Evolutionary conservation across 64 coral and sea anemone genomes (phyloP).

Genomic region (Montipora efflorescens): DNA sequence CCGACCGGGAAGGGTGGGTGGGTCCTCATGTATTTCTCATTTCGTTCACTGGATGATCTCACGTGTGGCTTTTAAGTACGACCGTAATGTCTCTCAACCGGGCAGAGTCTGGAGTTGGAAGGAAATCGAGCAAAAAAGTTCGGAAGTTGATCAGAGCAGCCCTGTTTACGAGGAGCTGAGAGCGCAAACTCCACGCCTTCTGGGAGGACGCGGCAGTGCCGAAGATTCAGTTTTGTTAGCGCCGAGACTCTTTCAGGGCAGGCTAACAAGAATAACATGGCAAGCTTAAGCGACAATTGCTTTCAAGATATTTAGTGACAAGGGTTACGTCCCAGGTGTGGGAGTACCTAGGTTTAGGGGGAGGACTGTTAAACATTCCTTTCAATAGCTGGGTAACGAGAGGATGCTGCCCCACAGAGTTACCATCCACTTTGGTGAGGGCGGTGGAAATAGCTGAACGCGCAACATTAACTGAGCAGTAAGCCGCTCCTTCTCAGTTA

Average conservation of each 20-base stretch:
- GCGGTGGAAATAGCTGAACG: slow-evolving; percentile 50
- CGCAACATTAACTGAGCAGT: not conserved
- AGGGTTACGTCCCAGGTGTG: not conserved
- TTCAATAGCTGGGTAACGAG: not conserved
- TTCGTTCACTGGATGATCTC: too few relatives aligned
- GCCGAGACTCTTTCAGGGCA: too few relatives aligned
- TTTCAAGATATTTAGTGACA: not conserved
- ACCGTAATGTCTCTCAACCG: too few relatives aligned
- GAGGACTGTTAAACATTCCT: not conserved
- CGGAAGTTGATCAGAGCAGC: not conserved
- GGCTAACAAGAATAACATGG: too few relatives aligned
- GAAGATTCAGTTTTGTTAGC: too few relatives aligned
- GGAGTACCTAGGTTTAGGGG: not conserved
- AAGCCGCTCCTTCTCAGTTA: slow-evolving; percentile 24
- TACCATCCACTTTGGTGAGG: not conserved
- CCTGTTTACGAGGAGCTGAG: not conserved
- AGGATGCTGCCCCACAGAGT: slow-evolving; percentile 3
- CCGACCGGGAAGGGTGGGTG: too few relatives aligned
- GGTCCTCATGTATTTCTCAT: too few relatives aligned
- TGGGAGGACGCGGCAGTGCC: too few relatives aligned
- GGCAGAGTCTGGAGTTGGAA: not conserved
- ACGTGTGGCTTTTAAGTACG: too few relatives aligned
- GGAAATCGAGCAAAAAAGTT: slow-evolving; percentile 34
- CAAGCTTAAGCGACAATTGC: not conserved
- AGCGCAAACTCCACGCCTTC: not conserved